Evolutionary conservation across 2,113 vertebrate genomes (phyloP).

Genomic region (Pseudorasbora parva): DNA sequence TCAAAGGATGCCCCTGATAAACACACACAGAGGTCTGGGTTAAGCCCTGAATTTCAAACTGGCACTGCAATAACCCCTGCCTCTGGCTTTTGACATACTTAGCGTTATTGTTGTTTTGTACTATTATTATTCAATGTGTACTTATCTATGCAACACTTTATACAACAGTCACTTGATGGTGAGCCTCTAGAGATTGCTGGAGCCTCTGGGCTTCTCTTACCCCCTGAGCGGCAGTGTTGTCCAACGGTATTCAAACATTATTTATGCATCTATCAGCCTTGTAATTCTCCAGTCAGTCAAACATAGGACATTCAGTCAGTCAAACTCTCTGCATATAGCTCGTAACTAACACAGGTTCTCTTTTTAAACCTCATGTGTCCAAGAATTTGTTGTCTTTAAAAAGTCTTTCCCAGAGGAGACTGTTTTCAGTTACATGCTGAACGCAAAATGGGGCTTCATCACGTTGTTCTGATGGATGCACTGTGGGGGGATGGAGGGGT

Average conservation of each 20-base stretch:
- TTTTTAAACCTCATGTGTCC: slow-evolving; percentile 54
- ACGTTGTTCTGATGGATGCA: slow-evolving; percentile 32
- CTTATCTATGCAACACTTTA: slow-evolving; percentile 4
- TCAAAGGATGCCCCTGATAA: background rate
- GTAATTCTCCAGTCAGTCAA: background rate
- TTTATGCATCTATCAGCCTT: slow-evolving; percentile 3
- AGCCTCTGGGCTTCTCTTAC: background rate
- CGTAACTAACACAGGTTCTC: slow-evolving; percentile 4
- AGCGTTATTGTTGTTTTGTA: background rate
- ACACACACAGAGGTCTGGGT: background rate
- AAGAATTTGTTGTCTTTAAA: slow-evolving; percentile 35
- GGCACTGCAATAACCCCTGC: background rate
- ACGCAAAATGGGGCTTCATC: slow-evolving; percentile 30
- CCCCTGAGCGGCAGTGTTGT: background rate
- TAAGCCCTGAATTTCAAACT: background rate
- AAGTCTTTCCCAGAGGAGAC: slow-evolving; percentile 37
- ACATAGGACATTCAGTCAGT: background rate
- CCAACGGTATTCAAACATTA: background rate
- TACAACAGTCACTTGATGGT: slow-evolving; percentile 8
- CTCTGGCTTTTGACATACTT: background rate
- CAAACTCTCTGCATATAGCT: background rate
- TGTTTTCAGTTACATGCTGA: slow-evolving; percentile 14
- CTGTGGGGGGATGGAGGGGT: slow-evolving; percentile 11
- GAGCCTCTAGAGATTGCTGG: slow-evolving; percentile 7
- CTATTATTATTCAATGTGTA: background rate